Conservation (phyloP, 92 coral and sea anemone genomes). For the Heliopora coerulea region DNA sequence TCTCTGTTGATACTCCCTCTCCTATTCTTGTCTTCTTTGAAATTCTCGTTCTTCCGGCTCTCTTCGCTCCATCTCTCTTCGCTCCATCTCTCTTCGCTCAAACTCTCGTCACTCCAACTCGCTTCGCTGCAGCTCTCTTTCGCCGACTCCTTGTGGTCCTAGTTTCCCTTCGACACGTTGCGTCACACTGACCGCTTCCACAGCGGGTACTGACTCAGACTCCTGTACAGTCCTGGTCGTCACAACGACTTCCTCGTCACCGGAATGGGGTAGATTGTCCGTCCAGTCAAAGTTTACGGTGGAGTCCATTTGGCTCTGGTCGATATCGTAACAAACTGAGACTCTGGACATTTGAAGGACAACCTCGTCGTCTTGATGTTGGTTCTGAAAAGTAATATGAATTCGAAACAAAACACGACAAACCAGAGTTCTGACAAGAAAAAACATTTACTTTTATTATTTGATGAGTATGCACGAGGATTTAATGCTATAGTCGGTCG, state of each 20-base stretch:
- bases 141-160: neutral
- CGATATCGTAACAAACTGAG: constrained; percentile 31
- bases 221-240: constrained; percentile 37
- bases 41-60: neutral
- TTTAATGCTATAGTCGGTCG: too few species aligned
- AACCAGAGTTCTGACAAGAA: too few species aligned
- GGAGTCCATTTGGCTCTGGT: constrained; percentile 44
- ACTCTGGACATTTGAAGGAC: constrained; percentile 31
- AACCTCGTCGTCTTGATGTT: constrained; percentile 32
- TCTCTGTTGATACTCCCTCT: constrained; percentile 4
- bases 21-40: constrained; percentile 8
- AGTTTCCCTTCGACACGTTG: neutral
- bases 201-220: constrained; percentile 26
- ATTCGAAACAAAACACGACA: too few species aligned
- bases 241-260: constrained; percentile 64
- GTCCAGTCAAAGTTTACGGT: constrained; percentile 60
- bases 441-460: too few species aligned
- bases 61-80: neutral
- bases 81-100: neutral
- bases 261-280: constrained; percentile 42
- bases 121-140: constrained; percentile 5
- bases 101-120: neutral
- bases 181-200: constrained; percentile 36
- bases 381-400: too few species aligned
- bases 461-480: too few species aligned